These are phyloP conservation scores for Metacarcinus magister DNA, from an alignment of 2,888 invertebrate species.

Conservation along the genomic window DNA sequence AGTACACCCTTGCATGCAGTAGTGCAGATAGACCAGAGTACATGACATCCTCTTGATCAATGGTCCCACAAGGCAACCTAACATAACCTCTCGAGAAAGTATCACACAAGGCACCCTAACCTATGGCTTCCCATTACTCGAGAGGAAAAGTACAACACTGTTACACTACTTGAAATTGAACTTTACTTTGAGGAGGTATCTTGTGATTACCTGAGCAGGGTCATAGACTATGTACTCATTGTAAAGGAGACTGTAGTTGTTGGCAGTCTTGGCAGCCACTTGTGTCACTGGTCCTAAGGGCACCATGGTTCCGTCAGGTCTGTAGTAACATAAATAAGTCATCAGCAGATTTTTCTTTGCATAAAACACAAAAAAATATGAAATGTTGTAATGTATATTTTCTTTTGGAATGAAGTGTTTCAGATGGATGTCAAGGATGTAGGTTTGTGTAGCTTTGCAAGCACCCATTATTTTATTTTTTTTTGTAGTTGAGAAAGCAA, in stretches of 20 bases:
- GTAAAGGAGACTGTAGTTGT: slow-evolving; percentile 88
- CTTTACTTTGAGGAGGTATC: slow-evolving; percentile 93
- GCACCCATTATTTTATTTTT: background rate
- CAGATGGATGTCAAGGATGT: too few species aligned
- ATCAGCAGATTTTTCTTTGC: background rate
- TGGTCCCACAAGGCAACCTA: background rate
- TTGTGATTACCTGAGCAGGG: slow-evolving; percentile 95
- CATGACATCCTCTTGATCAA: background rate
- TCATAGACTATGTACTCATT: slow-evolving; percentile 98
- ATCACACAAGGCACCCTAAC: background rate
- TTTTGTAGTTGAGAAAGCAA: background rate
- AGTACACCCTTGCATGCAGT: background rate
- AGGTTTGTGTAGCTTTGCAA: too few species aligned
- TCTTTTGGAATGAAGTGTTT: too few species aligned
- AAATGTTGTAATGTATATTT: too few species aligned
- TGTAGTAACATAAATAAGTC: slow-evolving; percentile 46
- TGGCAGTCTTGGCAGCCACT: slow-evolving; percentile 84
- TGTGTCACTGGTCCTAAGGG: slow-evolving; percentile 89
- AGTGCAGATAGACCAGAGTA: background rate
- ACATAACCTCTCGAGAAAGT: background rate
- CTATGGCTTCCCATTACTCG: background rate
- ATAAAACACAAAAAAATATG: background rate
- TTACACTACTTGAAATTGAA: slow-evolving; percentile 89
- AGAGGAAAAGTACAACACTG: background rate
- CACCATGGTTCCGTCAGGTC: slow-evolving; percentile 89